Evolutionary conservation across 1,140 invertebrate genomes (phyloP).

Genomic region (Brachionus rotundiformis): DNA sequence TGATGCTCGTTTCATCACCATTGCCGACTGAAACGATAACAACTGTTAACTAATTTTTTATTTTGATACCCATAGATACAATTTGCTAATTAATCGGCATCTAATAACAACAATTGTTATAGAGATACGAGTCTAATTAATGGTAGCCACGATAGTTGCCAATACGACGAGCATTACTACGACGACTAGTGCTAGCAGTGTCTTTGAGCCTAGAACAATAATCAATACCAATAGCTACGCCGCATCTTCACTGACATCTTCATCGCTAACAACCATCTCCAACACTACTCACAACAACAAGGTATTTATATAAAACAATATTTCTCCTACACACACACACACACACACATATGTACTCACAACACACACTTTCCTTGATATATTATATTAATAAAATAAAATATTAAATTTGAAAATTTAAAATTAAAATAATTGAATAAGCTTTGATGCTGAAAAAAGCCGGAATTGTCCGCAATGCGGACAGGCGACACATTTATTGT

Average conservation of each 20-base stretch:
- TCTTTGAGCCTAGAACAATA: conserved; percentile 36
- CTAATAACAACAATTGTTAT: conserved; percentile 49
- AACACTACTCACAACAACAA: conserved; percentile 48
- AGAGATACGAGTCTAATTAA: conserved; percentile 31
- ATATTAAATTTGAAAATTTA: too few species aligned
- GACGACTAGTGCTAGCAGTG: conserved; percentile 12
- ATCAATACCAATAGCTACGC: conserved; percentile 15
- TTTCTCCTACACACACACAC: background rate
- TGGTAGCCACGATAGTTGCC: conserved; percentile 36
- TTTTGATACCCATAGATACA: conserved; percentile 45
- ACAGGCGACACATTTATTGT: too few species aligned
- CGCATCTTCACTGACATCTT: conserved; percentile 24
- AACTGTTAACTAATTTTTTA: conserved; percentile 14
- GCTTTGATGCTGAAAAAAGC: too few species aligned
- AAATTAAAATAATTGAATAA: too few species aligned
- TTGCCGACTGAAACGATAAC: conserved; percentile 48
- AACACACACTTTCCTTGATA: too few species aligned
- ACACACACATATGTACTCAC: background rate
- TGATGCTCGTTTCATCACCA: conserved; percentile 28
- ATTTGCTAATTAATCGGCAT: background rate
- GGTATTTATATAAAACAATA: conserved; percentile 7
- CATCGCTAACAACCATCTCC: conserved; percentile 46
- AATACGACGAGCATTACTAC: conserved; percentile 43
- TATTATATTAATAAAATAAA: too few species aligned
- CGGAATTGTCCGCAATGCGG: too few species aligned